Percentiles rank a stretch among this genome's conserved stretches.
These are phyloP conservation scores for Apamea crenata DNA, from an alignment of 2,888 invertebrate species.

Conservation along the genomic window DNA sequence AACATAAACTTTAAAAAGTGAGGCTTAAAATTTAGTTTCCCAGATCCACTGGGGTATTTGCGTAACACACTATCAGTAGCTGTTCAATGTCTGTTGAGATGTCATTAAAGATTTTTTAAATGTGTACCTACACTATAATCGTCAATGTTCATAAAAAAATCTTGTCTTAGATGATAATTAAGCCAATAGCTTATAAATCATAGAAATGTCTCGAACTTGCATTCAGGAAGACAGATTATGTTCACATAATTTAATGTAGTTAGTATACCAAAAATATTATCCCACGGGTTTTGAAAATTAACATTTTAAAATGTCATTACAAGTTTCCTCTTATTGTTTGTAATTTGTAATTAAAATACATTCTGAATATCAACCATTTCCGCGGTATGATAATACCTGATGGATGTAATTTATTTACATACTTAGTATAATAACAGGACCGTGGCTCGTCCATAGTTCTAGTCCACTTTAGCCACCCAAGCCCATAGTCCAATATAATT, in stretches of 20 bases:
- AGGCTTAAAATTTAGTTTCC: too few species aligned
- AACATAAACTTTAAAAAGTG: neutral
- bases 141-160: neutral
- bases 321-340: conserved; percentile 51
- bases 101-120: neutral
- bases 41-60: too few species aligned
- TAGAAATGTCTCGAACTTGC: conserved; percentile 14
- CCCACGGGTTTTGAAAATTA: conserved; percentile 45
- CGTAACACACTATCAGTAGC: too few species aligned
- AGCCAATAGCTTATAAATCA: neutral
- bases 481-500: neutral
- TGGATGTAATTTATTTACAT: neutral
- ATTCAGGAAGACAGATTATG: conserved; percentile 28
- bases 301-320: conserved; percentile 39
- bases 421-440: neutral
- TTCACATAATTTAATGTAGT: neutral
- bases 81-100: too few species aligned
- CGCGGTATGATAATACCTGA: conserved; percentile 6
- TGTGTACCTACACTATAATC: neutral
- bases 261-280: conserved; percentile 27
- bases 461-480: neutral
- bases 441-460: neutral
- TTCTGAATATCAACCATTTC: conserved; percentile 38
- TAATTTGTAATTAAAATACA: conserved; percentile 48
- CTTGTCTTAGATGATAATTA: neutral